Conservation (phyloP, 2,797 vertebrate genomes). For the Phoeniculus purpureus region DNA sequence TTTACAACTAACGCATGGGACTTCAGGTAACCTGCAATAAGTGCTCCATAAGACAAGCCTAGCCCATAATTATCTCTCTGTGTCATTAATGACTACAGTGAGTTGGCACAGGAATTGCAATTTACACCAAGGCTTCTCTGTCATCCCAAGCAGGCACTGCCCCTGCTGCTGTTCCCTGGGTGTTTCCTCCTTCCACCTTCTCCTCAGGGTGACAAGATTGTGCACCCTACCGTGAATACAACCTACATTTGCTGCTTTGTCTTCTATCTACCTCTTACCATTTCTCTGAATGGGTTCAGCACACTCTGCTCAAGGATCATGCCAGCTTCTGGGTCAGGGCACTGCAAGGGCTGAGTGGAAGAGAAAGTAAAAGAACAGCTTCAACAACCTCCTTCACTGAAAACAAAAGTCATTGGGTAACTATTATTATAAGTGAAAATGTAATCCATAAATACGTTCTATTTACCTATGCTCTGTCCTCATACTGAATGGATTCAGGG, state of each 20-base stretch:
- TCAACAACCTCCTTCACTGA: neutral
- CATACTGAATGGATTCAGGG: neutral
- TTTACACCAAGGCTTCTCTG: neutral
- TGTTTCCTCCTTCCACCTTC: neutral
- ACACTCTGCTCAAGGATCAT: accelerated
- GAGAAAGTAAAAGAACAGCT: neutral
- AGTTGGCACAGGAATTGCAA: neutral
- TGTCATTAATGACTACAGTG: neutral
- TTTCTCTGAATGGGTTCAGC: neutral
- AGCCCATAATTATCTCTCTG: neutral
- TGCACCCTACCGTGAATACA: neutral
- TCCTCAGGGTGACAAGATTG: neutral
- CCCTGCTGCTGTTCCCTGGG: neutral
- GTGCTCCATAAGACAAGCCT: neutral
- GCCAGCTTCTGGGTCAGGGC: neutral
- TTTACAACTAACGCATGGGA: conserved; percentile 27
- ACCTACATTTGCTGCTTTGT: accelerated
- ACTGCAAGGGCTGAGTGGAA: neutral
- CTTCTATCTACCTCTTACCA: neutral
- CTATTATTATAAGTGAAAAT: conserved; percentile 15
- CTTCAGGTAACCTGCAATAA: conserved; percentile 27
- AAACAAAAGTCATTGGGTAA: neutral
- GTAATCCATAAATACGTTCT: neutral
- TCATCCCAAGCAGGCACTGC: neutral
- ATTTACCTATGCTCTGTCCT: conserved; percentile 19